Percentiles rank a stretch among this genome's conserved stretches.
phyloP scores from a whole-genome alignment of 2,888 invertebrate species.

The Galerucella pusilla region DNA sequence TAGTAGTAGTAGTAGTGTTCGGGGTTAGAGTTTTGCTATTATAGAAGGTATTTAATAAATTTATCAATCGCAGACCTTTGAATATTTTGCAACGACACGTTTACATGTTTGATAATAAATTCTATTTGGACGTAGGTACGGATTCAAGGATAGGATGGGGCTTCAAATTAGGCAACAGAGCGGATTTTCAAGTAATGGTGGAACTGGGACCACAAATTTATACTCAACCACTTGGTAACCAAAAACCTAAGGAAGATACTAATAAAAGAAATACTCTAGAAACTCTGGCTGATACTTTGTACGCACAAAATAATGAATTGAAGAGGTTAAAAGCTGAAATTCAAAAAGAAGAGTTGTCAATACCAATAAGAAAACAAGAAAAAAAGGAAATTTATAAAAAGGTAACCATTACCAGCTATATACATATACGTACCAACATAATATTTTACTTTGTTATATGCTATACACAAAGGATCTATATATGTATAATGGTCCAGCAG shows the following conservation, averaged over 20 bases:
- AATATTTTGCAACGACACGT: neutral
- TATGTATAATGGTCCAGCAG: no score
- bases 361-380: conserved; percentile 41
- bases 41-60: no score
- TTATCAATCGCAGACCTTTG: no score
- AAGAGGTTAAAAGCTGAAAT: conserved; percentile 43
- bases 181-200: conserved; percentile 81
- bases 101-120: neutral
- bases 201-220: conserved; percentile 84
- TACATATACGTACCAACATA: no score
- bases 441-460: no score
- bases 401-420: conserved; percentile 7
- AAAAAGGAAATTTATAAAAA: conserved; percentile 22
- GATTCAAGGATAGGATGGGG: conserved; percentile 84
- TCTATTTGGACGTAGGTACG: conserved; percentile 70
- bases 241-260: conserved; percentile 55
- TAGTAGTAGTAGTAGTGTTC: no score
- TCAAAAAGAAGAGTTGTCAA: conserved; percentile 32
- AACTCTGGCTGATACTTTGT: conserved; percentile 56
- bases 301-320: conserved; percentile 65
- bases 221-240: conserved; percentile 74
- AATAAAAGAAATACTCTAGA: conserved; percentile 67
- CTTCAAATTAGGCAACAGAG: conserved; percentile 83
- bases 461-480: no score
- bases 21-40: no score